Evolutionary conservation across 2,797 vertebrate genomes (phyloP).

Genomic region (Denticeps clupeoides): DNA sequence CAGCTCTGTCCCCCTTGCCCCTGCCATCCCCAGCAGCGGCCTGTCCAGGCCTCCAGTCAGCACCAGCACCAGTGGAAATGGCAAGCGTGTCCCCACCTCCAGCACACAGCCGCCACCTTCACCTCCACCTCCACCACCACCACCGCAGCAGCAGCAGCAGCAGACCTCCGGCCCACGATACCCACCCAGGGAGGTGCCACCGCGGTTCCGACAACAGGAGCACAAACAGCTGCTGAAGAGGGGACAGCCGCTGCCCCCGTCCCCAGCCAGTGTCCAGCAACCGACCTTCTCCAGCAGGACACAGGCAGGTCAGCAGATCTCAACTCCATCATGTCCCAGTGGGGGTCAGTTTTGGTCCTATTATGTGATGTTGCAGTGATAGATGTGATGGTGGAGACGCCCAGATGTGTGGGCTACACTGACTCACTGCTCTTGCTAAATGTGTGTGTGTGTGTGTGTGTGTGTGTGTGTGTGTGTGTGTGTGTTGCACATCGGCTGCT

Average conservation of each 20-base stretch:
- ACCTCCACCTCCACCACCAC: not conserved
- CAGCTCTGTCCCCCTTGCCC: constrained; percentile 78
- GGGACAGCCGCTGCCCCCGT: constrained; percentile 77
- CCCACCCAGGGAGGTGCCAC: constrained; percentile 86
- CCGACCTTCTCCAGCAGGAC: constrained; percentile 33
- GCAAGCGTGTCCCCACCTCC: constrained; percentile 71
- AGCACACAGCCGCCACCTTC: constrained; percentile 2
- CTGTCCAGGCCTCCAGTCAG: constrained; percentile 59
- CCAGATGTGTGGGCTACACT: constrained; percentile 53
- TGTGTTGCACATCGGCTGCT: not conserved
- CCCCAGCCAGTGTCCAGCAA: constrained; percentile 25
- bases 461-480: not conserved
- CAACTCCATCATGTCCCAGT: constrained; percentile 30
- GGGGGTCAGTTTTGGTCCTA: not conserved
- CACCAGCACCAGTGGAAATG: constrained; percentile 80
- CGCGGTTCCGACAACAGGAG: constrained; percentile 90
- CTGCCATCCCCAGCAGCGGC: constrained; percentile 70
- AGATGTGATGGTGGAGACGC: constrained; percentile 53
- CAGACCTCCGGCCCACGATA: constrained; percentile 74
- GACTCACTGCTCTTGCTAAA: constrained; percentile 45
- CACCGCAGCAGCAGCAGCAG: constrained; percentile 34
- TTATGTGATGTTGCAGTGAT: constrained; percentile 17
- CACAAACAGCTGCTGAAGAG: constrained; percentile 94
- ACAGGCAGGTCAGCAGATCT: constrained; percentile 37
- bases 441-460: too few relatives aligned